A percentile compares a stretch with the other conserved stretches of the same genome.
phyloP scores from a whole-genome alignment of 2,888 invertebrate species.

The Gerris lacustris region DNA sequence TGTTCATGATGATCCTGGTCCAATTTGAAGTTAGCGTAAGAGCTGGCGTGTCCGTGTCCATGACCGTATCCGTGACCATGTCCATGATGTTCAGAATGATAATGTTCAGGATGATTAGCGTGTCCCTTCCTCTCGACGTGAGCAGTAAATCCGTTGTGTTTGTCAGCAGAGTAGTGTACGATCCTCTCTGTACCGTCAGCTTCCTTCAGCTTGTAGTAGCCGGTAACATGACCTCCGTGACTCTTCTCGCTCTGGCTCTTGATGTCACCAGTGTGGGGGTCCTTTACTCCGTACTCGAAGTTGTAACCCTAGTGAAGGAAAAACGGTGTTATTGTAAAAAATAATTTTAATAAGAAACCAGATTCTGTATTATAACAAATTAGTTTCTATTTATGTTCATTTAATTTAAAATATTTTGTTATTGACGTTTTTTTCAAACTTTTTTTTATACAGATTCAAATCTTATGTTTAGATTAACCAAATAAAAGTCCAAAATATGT shows the following conservation, averaged over 20 bases:
- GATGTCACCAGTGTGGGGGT: slow-evolving; percentile 16
- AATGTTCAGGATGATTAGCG: slow-evolving; percentile 12
- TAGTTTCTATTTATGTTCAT: no score
- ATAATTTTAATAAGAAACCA: no score
- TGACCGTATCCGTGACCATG: slow-evolving; percentile 10
- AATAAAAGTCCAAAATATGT: no score
- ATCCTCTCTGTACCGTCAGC: slow-evolving; percentile 30
- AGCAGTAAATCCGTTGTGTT: slow-evolving; percentile 31
- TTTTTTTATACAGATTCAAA: no score
- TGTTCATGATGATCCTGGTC: neutral
- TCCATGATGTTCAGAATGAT: slow-evolving; percentile 11
- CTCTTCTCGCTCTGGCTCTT: slow-evolving; percentile 17
- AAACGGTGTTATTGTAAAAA: no score
- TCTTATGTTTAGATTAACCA: no score
- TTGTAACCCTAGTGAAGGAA: no score
- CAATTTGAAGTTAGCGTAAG: neutral
- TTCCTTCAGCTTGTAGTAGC: slow-evolving; percentile 22
- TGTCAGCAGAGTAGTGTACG: slow-evolving; percentile 30
- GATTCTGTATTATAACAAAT: no score
- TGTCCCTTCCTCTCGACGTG: slow-evolving; percentile 27
- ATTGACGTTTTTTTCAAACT: no score
- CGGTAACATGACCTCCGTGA: slow-evolving; percentile 17
- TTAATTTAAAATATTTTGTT: no score
- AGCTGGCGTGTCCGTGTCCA: neutral
- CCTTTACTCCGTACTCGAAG: slow-evolving; percentile 15